phyloP scores from a whole-genome alignment of 2,113 vertebrate genomes.

The Gobiocypris rarus region DNA sequence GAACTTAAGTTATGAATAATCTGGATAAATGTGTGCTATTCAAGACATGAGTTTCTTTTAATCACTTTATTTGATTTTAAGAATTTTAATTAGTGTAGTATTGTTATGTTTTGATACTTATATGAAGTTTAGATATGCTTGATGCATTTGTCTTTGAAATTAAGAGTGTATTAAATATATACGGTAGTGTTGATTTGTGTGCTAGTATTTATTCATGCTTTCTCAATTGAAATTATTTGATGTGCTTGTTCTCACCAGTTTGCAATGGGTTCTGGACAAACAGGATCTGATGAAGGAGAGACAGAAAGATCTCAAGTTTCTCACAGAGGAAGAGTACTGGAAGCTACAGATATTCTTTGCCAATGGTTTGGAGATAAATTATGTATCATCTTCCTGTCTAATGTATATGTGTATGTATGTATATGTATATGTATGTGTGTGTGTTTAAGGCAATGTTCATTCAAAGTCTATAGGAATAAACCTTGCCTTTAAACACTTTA shows the following conservation, averaged over 20 bases:
- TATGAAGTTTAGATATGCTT: not conserved
- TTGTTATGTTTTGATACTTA: not conserved
- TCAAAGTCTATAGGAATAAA: not conserved
- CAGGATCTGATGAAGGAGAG: slow-evolving; percentile 98
- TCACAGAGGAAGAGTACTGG: slow-evolving; percentile 98
- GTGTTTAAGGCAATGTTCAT: not conserved
- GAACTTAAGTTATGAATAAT: not conserved
- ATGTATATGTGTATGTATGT: too few species aligned
- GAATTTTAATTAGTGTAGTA: not conserved
- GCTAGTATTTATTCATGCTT: not conserved
- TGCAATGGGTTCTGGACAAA: slow-evolving; percentile 99
- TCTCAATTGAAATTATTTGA: not conserved
- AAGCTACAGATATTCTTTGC: slow-evolving; percentile 99
- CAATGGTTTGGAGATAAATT: slow-evolving; percentile 82
- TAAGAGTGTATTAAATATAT: not conserved
- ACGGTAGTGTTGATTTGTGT: not conserved
- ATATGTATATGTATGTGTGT: too few species aligned
- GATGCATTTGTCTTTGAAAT: not conserved
- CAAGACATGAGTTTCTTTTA: not conserved
- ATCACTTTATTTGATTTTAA: not conserved
- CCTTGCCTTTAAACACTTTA: not conserved
- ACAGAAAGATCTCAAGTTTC: slow-evolving; percentile 96
- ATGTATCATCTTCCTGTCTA: not conserved
- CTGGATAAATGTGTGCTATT: not conserved
- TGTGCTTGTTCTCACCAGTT: slow-evolving; percentile 71